Evolutionary conservation across 2,113 vertebrate genomes (phyloP).

Genomic region (Phalacrocorax brasilianus): DNA sequence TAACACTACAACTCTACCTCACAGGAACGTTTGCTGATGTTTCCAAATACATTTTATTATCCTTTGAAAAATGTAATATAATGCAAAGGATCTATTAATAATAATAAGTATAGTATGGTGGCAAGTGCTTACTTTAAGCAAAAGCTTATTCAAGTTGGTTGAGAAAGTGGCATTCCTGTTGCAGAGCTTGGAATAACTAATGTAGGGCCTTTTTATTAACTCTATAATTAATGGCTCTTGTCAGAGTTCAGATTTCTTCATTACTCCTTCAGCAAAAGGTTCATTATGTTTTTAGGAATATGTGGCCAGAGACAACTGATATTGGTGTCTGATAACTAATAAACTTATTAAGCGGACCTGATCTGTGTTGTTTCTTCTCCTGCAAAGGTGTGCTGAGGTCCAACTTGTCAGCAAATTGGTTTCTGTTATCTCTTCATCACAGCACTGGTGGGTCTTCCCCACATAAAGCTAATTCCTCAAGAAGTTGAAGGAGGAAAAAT

Average conservation of each 20-base stretch:
- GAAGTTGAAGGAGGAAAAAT: background rate
- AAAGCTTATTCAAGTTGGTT: slow-evolving; percentile 33
- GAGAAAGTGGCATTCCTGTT: slow-evolving; percentile 9
- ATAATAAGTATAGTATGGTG: background rate
- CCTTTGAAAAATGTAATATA: slow-evolving; percentile 14
- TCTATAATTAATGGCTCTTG: slow-evolving; percentile 54
- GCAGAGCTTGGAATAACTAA: slow-evolving; percentile 35
- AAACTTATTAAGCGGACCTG: background rate
- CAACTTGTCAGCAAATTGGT: background rate
- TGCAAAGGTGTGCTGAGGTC: background rate
- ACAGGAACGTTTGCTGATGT: background rate
- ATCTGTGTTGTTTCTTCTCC: background rate
- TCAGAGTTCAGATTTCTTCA: slow-evolving; percentile 47
- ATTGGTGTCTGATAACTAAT: background rate
- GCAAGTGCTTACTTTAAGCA: slow-evolving; percentile 27
- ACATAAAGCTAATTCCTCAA: background rate
- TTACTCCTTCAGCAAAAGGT: slow-evolving; percentile 19
- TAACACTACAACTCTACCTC: background rate
- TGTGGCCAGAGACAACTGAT: background rate
- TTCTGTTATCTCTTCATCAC: background rate
- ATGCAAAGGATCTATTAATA: background rate
- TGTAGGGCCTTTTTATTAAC: slow-evolving; percentile 10
- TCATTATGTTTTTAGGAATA: slow-evolving; percentile 13
- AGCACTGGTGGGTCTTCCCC: background rate
- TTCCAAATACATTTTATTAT: slow-evolving; percentile 9